Percentiles rank a stretch among this genome's conserved stretches.
Evolutionary conservation across 2,113 vertebrate genomes (phyloP).

Genomic region (Hyperopisus bebe): DNA sequence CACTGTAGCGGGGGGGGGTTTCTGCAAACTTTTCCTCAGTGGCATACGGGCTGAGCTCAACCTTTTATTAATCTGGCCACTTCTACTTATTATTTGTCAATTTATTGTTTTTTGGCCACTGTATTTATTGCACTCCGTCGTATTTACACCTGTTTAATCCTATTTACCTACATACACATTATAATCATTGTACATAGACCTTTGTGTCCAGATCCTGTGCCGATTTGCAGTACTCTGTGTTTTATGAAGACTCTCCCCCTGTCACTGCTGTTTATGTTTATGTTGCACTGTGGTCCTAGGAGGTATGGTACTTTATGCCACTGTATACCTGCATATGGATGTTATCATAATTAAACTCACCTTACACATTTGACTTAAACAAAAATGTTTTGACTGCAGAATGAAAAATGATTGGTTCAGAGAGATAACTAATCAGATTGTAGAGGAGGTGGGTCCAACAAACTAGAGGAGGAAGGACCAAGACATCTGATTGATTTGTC

Average conservation of each 20-base stretch:
- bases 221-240: too few relatives aligned
- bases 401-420: background rate
- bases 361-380: background rate
- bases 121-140: background rate
- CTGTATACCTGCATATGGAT: background rate
- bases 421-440: background rate
- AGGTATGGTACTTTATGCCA: background rate
- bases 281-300: background rate
- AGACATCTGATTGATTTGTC: background rate
- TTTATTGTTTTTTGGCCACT: background rate
- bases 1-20: conserved; percentile 25
- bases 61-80: background rate
- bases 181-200: background rate
- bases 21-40: conserved; percentile 22
- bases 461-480: background rate
- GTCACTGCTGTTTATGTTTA: too few relatives aligned
- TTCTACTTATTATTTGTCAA: background rate
- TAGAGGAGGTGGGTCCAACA: too few relatives aligned
- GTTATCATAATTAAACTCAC: background rate
- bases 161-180: background rate
- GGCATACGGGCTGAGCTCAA: background rate
- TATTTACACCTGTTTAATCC: too few relatives aligned
- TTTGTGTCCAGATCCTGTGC: too few relatives aligned
- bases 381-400: background rate
- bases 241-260: too few relatives aligned